These are phyloP conservation scores for Dyspetes luteomarginatus DNA, from an alignment of 2,888 invertebrate species.

Conservation along the genomic window DNA sequence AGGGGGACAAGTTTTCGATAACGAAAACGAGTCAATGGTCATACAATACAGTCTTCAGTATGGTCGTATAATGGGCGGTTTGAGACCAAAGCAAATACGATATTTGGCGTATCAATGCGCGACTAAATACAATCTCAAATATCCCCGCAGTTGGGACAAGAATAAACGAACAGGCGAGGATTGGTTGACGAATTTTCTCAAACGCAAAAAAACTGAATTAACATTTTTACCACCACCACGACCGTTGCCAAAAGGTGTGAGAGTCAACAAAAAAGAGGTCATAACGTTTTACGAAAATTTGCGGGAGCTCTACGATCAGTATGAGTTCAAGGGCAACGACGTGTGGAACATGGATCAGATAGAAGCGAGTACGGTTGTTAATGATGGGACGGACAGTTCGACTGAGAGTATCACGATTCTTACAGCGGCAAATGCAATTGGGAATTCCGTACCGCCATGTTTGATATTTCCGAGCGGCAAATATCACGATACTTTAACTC, in stretches of 20 bases:
- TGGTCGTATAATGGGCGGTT: constrained; percentile 41
- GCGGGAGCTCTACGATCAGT: constrained; percentile 28
- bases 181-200: constrained; percentile 52
- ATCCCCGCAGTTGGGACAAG: constrained; percentile 59
- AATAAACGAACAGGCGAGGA: constrained; percentile 53
- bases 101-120: constrained; percentile 66
- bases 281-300: constrained; percentile 60
- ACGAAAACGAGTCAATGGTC: constrained; percentile 37
- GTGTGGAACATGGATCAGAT: constrained; percentile 68
- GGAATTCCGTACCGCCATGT: constrained; percentile 56
- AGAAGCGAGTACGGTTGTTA: constrained; percentile 66
- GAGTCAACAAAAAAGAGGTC: constrained; percentile 65
- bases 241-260: constrained; percentile 64
- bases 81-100: constrained; percentile 60
- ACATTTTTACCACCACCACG: constrained; percentile 63
- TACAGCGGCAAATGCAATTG: constrained; percentile 37
- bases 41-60: constrained; percentile 49
- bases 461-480: constrained; percentile 61
- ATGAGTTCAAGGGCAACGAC: constrained; percentile 48
- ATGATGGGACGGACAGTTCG: neutral
- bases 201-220: constrained; percentile 54
- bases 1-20: constrained; percentile 43
- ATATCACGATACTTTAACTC: constrained; percentile 63
- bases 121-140: constrained; percentile 41
- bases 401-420: constrained; percentile 39